These are phyloP conservation scores for Drosophila macrothrix DNA, from an alignment of 2,888 invertebrate genomes.

Conservation along the genomic window DNA sequence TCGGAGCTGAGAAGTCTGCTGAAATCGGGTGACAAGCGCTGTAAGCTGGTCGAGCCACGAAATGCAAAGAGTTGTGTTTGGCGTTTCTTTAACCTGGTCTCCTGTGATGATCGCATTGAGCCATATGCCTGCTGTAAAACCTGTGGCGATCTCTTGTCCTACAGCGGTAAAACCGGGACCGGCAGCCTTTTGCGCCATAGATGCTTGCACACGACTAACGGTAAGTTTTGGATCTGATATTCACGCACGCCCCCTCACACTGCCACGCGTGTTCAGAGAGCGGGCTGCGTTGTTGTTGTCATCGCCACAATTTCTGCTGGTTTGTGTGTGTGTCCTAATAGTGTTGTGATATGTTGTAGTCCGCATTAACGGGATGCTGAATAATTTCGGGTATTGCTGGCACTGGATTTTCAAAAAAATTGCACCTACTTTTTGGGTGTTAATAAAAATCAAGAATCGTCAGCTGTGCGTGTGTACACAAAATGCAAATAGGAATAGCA, in stretches of 20 bases:
- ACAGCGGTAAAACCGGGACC: constrained; percentile 69
- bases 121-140: constrained; percentile 71
- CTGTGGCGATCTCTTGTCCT: constrained; percentile 67
- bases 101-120: constrained; percentile 66
- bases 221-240: constrained; percentile 69
- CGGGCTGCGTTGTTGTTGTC: constrained; percentile 47
- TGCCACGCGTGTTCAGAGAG: constrained; percentile 70
- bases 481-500: background rate
- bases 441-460: constrained; percentile 3
- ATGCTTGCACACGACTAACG: constrained; percentile 70
- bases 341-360: constrained; percentile 52
- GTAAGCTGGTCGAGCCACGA: constrained; percentile 67
- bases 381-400: background rate
- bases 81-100: constrained; percentile 70
- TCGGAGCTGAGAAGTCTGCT: constrained; percentile 63
- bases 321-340: constrained; percentile 19
- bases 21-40: constrained; percentile 66
- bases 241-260: constrained; percentile 67
- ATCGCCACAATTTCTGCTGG: constrained; percentile 38
- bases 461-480: constrained; percentile 18
- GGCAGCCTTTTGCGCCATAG: constrained; percentile 68
- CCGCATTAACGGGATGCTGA: constrained; percentile 7
- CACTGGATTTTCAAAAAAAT: background rate
- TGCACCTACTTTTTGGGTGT: background rate
- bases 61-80: constrained; percentile 72